phyloP scores from a whole-genome alignment of 2,888 invertebrate species.

The Eilema griseolum region DNA sequence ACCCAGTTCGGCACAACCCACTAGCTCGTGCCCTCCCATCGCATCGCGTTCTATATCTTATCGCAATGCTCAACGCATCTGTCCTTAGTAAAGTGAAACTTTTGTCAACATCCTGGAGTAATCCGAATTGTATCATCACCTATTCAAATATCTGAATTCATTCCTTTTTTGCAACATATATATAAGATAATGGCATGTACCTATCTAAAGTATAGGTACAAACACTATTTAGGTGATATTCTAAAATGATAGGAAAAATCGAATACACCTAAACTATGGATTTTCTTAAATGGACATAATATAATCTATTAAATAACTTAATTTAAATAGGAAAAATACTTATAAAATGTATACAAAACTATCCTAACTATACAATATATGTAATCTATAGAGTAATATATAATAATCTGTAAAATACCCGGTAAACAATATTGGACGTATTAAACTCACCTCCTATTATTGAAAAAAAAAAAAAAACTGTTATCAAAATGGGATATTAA shows the following conservation, averaged over 20 bases:
- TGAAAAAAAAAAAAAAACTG: background rate
- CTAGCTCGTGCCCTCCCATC: constrained; percentile 81
- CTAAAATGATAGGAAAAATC: background rate
- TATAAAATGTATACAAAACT: too few relatives aligned
- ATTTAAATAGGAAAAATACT: too few relatives aligned
- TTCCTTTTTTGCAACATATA: constrained; percentile 17
- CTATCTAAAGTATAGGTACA: background rate
- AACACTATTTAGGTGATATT: background rate
- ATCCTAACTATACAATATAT: too few relatives aligned
- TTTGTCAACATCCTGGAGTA: constrained; percentile 68
- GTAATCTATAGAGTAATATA: too few relatives aligned
- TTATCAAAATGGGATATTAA: background rate
- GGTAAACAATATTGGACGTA: too few relatives aligned
- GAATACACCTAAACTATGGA: too few relatives aligned
- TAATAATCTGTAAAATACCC: too few relatives aligned
- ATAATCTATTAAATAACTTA: too few relatives aligned
- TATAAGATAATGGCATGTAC: background rate
- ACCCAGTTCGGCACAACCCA: constrained; percentile 77
- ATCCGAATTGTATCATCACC: constrained; percentile 33
- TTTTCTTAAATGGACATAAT: too few relatives aligned
- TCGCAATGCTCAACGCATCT: constrained; percentile 65
- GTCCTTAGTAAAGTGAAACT: constrained; percentile 58
- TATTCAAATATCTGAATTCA: constrained; percentile 42
- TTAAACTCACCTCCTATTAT: background rate
- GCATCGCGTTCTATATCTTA: constrained; percentile 59